Base-by-base conservation (phyloP, 2,113 vertebrate species). In the Numenius arquata region DNA sequence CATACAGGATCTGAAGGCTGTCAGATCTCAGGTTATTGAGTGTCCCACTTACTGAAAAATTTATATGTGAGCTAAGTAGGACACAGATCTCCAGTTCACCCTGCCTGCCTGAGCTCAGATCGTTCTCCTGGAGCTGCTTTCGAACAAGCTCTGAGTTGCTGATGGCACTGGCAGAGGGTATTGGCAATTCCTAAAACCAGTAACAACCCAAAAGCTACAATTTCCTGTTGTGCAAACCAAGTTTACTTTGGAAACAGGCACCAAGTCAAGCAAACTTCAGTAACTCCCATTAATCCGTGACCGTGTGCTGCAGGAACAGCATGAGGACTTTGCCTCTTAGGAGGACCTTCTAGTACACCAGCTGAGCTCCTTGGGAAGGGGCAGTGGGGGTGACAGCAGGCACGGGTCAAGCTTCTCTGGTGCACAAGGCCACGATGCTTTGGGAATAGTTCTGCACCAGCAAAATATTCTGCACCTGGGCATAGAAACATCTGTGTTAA, bases 1-100 rank as follows among this genome's bases (percentile, higher is more conserved):
- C 88, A 78, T 83, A 97, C 66, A 90, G 80, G 93, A 87, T 88
- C 58, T 80, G 96, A 96, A 93, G 63, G 91, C 96, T 95, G 94
- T 95, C 95, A 92, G 85, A 95, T 89, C 84, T 56, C 93, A 92
- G 96, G 96, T 95, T 97, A 92, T 90, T 29, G 88, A 96, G 83
- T 96, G 96, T 75, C 90, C 96, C 93, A 96, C 95, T 97, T 97
- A 89, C 83, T 91, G 90, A 95, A 83, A 93, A 88, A 91, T 72
- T 61, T 40, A 79, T 40, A 67, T 4, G 11, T 20, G 58, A 66
- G 84, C 63, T 93, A 96, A 96, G 62, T 92, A 96, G 95, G 95
- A 56, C 96, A 95, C 82, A 91, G 87, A 79, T 72, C 94, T 85
- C 63, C 89, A 73, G 53, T 5, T 87, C 92, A 58, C 80, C 58